Evolutionary conservation across 2,113 vertebrate genomes (phyloP).

Genomic region (Eulemur macaco): DNA sequence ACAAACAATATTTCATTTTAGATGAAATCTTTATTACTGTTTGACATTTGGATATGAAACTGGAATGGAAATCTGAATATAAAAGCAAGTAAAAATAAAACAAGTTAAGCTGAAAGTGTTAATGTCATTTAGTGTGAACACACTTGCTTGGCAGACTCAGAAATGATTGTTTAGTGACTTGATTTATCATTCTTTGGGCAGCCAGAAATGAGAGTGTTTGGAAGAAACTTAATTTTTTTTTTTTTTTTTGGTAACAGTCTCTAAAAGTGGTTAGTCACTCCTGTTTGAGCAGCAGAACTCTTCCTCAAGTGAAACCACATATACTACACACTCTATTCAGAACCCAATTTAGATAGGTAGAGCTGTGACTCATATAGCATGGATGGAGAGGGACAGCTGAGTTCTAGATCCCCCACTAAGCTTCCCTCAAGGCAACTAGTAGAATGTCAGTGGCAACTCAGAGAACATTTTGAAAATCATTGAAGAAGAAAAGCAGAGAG

Average conservation of each 20-base stretch:
- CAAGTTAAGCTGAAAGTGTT: neutral
- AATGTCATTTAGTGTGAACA: neutral
- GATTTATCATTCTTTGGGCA: neutral
- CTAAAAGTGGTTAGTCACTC: neutral
- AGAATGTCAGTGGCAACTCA: neutral
- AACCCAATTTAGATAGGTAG: neutral
- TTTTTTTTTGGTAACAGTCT: neutral
- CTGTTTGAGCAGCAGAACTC: neutral
- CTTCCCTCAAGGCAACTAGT: neutral
- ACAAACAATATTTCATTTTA: slow-evolving; percentile 23
- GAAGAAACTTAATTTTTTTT: neutral
- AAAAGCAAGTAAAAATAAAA: slow-evolving; percentile 16
- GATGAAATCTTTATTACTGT: slow-evolving; percentile 4
- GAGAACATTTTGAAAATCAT: neutral
- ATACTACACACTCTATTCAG: neutral
- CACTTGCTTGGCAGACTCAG: neutral
- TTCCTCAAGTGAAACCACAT: neutral
- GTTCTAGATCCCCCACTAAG: neutral
- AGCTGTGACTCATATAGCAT: neutral
- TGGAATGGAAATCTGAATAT: slow-evolving; percentile 34
- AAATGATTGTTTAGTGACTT: neutral
- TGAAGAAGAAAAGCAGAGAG: neutral
- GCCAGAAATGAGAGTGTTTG: neutral
- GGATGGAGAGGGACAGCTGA: neutral
- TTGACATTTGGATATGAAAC: slow-evolving; percentile 28